These are phyloP conservation scores for Centropus unirufus DNA, from an alignment of 2,113 vertebrate genomes.

Conservation along the genomic window DNA sequence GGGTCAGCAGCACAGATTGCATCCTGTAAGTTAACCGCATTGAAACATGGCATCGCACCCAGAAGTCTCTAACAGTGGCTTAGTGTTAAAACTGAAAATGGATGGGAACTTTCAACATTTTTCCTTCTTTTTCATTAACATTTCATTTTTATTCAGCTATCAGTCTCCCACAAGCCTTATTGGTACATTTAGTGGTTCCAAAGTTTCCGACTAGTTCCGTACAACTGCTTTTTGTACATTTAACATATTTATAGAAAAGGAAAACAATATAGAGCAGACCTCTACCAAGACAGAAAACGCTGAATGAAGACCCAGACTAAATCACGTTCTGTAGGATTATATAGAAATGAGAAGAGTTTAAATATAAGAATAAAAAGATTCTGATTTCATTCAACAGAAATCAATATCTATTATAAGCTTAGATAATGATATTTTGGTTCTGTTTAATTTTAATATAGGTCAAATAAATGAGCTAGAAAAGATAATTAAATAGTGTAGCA, in stretches of 20 bases:
- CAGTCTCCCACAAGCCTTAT: neutral
- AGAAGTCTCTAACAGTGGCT: neutral
- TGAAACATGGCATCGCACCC: neutral
- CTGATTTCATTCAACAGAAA: neutral
- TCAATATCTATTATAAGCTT: neutral
- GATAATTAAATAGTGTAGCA: constrained; percentile 16
- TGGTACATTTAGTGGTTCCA: neutral
- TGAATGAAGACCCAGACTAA: neutral
- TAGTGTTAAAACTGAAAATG: neutral
- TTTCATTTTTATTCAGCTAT: neutral
- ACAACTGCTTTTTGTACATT: neutral
- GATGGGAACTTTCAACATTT: neutral
- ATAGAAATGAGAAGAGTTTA: neutral
- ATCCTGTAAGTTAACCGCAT: neutral
- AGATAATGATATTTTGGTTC: neutral
- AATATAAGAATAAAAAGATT: neutral
- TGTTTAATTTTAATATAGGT: constrained; percentile 34
- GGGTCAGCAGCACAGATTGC: neutral
- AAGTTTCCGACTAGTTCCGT: neutral
- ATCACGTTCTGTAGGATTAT: neutral
- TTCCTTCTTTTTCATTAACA: neutral
- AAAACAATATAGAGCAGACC: neutral
- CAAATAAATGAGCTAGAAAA: constrained; percentile 25
- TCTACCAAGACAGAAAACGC: neutral
- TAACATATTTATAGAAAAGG: neutral